Evolutionary conservation across 1,140 invertebrate genomes (phyloP), one percentile per base, ranked within the genome.

Genomic region (Myzus persicae): DNA sequence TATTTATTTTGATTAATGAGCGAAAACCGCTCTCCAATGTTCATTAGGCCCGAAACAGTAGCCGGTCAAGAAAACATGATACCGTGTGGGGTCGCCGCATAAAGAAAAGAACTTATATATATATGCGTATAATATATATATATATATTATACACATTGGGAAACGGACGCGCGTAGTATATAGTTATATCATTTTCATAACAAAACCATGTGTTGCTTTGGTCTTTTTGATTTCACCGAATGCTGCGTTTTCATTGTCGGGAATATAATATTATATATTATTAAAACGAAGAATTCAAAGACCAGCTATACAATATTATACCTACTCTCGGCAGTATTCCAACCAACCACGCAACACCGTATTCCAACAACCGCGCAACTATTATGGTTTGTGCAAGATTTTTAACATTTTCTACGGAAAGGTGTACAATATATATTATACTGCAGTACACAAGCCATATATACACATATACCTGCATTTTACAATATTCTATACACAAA

Each of bases 1-100:
- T 93, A 93, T 93, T 93, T 93, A 93, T 93, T 93, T 93, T 93
- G 91, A 93, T 93, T 93, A 93, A 93, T 85, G 91, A 93, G 81
- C 67, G 91, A 93, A 93, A 93, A 93, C 91, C 11, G 81, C 46
- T 93, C 91, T 93, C 44, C 36, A 38, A 54, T 54, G 91, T 93
- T 93, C 91, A 93, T 93, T 93, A 93, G 91, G 38, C 22, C 36
- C 91, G 46, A 93, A 93, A 93, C 91, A 93, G 91, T 93, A 93
- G 91, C 91, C 81, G 91, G 46, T 38, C 81, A 36, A 93, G 91
- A 93, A 93, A 93, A 93, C 76, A 93, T 40, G 91, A 85, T 93
- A 93, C 46, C 91, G 76, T 51, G 91, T 93, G 91, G 91, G 91
- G 91, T 93, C 91, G 91, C 91, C 36, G 18, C 26, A 67, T n/a